These are phyloP conservation scores for Aphrophora alni DNA, from an alignment of 2,888 invertebrate species.

Conservation along the genomic window DNA sequence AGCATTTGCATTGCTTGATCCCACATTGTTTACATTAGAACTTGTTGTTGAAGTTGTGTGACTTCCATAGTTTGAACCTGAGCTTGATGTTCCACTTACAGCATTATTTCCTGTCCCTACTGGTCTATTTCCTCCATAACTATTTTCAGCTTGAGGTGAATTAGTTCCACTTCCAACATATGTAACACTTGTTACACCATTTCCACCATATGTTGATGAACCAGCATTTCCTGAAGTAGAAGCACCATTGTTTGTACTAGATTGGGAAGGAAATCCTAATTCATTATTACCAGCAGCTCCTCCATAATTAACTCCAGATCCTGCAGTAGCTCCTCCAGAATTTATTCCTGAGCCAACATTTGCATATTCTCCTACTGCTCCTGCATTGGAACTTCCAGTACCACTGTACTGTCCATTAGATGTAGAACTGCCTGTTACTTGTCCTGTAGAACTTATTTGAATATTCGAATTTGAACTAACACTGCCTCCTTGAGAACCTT, in stretches of 20 bases:
- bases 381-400: neutral
- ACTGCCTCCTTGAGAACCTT: slow-evolving; percentile 27
- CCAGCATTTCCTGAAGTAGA: too few relatives aligned
- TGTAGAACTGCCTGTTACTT: neutral
- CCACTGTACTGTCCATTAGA: neutral
- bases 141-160: neutral
- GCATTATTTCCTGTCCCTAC: neutral
- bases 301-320: neutral
- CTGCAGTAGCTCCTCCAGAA: slow-evolving; percentile 2
- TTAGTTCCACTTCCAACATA: neutral
- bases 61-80: neutral
- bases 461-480: slow-evolving; percentile 30
- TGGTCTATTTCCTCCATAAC: neutral
- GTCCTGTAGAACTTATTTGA: slow-evolving; percentile 13
- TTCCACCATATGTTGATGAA: neutral
- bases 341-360: neutral
- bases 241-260: neutral
- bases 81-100: neutral
- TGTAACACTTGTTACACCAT: neutral
- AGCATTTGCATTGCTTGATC: neutral
- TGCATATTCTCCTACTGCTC: neutral
- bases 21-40: neutral
- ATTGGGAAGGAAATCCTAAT: neutral
- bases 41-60: neutral
- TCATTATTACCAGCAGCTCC: too few relatives aligned